Conservation (phyloP, 2,888 invertebrate species). For the Eurytoma adleriae region DNA sequence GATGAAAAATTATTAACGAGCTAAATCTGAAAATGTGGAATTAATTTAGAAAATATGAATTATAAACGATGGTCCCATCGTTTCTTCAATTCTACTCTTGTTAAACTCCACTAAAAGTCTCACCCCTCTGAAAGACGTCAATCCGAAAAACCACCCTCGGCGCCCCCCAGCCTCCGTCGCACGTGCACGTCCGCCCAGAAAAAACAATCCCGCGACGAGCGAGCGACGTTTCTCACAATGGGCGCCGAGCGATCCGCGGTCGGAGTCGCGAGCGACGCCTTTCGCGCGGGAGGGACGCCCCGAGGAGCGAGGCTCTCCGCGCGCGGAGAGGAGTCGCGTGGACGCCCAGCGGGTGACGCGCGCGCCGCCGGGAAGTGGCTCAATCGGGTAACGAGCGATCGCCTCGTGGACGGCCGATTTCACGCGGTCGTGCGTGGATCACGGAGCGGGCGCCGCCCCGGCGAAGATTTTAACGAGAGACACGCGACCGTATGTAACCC, state of each 20-base stretch:
- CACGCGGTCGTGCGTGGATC: conserved; percentile 66
- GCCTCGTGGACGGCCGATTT: conserved; percentile 65
- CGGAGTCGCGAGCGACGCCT: background rate
- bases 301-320: background rate
- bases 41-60: too few species aligned
- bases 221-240: conserved; percentile 11
- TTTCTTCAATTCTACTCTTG: too few species aligned
- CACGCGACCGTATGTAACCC: conserved; percentile 65
- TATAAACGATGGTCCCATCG: too few species aligned
- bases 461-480: conserved; percentile 74
- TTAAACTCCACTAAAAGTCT: too few species aligned
- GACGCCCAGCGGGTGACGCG: conserved; percentile 41
- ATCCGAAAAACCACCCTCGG: too few species aligned
- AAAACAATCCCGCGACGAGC: background rate
- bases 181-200: background rate
- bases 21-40: too few species aligned
- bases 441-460: background rate
- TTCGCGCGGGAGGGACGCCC: background rate
- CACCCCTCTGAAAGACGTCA: too few species aligned
- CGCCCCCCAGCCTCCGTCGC: background rate
- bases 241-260: background rate
- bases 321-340: conserved; percentile 42
- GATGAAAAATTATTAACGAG: too few species aligned
- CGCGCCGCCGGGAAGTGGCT: background rate
- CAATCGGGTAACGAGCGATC: conserved; percentile 66